Evolutionary conservation across 2,888 invertebrate species (phyloP).

Genomic region (Orthonychiurus folsomi): DNA sequence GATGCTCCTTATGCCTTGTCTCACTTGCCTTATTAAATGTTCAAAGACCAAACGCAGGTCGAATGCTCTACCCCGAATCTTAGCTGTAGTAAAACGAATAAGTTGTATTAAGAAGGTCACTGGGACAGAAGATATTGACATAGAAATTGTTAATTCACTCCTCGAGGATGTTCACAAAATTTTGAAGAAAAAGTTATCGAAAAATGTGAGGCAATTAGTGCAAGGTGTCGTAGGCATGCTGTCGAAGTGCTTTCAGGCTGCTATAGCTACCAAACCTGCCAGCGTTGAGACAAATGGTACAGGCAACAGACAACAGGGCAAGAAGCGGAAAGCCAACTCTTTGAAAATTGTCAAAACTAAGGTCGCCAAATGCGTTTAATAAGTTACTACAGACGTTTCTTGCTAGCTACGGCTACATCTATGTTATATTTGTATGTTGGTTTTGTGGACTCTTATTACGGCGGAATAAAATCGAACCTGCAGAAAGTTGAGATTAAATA

Average conservation of each 20-base stretch:
- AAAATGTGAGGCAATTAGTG: constrained; percentile 2
- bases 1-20: constrained; percentile 19
- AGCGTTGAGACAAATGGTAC: too few relatives aligned
- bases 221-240: neutral
- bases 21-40: constrained; percentile 10
- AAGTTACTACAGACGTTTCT: too few relatives aligned
- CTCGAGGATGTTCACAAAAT: neutral
- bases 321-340: too few relatives aligned
- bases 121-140: neutral
- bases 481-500: too few relatives aligned
- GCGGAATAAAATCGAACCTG: too few relatives aligned
- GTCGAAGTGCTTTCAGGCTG: constrained; percentile 2
- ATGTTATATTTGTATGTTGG: too few relatives aligned
- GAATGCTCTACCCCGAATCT: neutral
- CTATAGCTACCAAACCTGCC: too few relatives aligned
- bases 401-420: too few relatives aligned
- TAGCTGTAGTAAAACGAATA: neutral
- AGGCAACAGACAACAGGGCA: too few relatives aligned
- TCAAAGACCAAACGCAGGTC: neutral
- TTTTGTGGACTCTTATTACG: too few relatives aligned
- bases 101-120: neutral
- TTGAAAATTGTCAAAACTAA: too few relatives aligned
- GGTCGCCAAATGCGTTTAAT: too few relatives aligned
- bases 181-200: neutral
- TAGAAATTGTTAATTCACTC: neutral